Evolutionary conservation across 2,888 invertebrate genomes (phyloP).

Genomic region (Cosmia pyralina): DNA sequence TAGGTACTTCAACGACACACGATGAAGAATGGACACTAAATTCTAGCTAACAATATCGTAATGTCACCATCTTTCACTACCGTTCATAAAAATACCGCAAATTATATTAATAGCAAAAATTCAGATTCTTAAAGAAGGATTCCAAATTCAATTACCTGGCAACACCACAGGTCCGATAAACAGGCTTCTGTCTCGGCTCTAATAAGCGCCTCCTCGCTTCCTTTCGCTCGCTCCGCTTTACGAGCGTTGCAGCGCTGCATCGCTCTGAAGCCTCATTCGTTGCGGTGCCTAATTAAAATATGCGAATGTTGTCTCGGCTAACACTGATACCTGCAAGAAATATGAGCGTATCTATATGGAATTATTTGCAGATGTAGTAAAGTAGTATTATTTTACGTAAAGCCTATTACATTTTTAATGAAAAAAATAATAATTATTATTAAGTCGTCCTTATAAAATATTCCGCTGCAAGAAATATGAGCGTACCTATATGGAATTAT

Average conservation of each 20-base stretch:
- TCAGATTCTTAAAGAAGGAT: no score
- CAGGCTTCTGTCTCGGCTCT: constrained; percentile 74
- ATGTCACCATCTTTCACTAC: no score
- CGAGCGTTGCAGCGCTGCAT: constrained; percentile 59
- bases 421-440: neutral
- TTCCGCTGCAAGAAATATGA: constrained; percentile 39
- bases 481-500: neutral
- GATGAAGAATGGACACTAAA: no score
- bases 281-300: constrained; percentile 80
- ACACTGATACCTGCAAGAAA: constrained; percentile 56
- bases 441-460: neutral
- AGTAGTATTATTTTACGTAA: neutral
- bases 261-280: constrained; percentile 74
- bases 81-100: no score
- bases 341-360: neutral
- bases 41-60: no score
- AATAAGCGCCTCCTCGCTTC: constrained; percentile 78
- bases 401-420: neutral
- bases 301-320: constrained; percentile 67
- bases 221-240: constrained; percentile 71
- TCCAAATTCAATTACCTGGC: constrained; percentile 23
- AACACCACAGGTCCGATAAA: constrained; percentile 67
- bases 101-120: no score
- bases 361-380: neutral
- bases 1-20: no score